These are phyloP conservation scores for Oplegnathus fasciatus DNA, from an alignment of 2,113 vertebrate genomes.

Conservation along the genomic window DNA sequence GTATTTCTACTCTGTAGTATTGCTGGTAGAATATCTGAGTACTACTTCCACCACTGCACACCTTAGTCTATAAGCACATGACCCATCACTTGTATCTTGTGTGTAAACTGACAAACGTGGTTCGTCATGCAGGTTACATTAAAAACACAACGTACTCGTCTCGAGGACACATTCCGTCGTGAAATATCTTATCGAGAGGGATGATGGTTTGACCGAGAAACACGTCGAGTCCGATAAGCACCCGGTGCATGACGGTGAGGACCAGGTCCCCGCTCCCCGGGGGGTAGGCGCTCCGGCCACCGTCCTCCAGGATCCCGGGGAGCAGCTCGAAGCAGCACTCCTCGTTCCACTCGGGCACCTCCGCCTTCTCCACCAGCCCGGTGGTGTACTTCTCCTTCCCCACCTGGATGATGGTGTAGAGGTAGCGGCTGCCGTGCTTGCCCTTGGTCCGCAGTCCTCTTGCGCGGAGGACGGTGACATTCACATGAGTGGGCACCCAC, in stretches of 20 bases:
- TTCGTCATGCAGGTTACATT: not conserved
- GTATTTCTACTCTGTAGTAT: not conserved
- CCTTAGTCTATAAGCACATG: not conserved
- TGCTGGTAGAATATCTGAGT: not conserved
- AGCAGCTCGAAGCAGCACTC: constrained; percentile 94
- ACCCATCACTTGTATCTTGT: not conserved
- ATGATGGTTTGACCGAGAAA: constrained; percentile 92
- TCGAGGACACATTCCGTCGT: constrained; percentile 86
- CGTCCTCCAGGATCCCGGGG: constrained; percentile 88
- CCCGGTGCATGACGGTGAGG: constrained; percentile 94
- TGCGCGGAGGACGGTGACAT: constrained; percentile 92
- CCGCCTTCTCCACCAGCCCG: constrained; percentile 92
- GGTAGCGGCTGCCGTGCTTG: constrained; percentile 93
- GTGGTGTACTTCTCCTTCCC: constrained; percentile 95
- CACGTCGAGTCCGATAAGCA: constrained; percentile 93
- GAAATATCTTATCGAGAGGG: constrained; percentile 87
- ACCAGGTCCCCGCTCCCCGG: constrained; percentile 85
- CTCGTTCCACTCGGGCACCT: constrained; percentile 91
- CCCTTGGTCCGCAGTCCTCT: constrained; percentile 92
- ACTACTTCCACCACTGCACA: not conserved
- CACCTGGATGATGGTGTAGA: constrained; percentile 94
- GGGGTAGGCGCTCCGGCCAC: constrained; percentile 77
- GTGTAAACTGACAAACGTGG: not conserved
- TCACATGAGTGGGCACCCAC: constrained; percentile 95
- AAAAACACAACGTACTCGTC: constrained; percentile 88